phyloP scores from a whole-genome alignment of 2,888 invertebrate species.

The Melinaea marsaeus region DNA sequence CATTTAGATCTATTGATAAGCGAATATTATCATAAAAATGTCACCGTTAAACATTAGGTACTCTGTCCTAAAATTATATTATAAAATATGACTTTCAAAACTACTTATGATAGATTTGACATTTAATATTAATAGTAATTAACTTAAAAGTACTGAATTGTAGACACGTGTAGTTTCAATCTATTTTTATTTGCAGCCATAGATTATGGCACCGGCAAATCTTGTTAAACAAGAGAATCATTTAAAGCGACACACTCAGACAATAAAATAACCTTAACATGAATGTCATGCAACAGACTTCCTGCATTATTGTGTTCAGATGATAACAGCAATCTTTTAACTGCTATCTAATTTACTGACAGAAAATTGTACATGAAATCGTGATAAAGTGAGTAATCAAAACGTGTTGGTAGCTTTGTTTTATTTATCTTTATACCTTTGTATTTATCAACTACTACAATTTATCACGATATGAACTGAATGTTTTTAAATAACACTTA shows the following conservation, averaged over 20 bases:
- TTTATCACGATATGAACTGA: neutral
- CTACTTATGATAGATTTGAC: conserved; percentile 1
- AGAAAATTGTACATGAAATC: conserved; percentile 12
- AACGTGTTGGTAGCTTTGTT: neutral
- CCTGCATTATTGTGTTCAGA: conserved; percentile 18
- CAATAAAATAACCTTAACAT: conserved; percentile 25
- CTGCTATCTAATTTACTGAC: conserved; percentile 19
- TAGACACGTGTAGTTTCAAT: conserved; percentile 1
- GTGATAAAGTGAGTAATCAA: conserved; percentile 2
- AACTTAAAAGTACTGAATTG: neutral
- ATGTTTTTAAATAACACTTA: neutral
- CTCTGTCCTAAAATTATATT: no score
- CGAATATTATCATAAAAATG: neutral
- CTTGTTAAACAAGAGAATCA: conserved; percentile 13
- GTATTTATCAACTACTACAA: neutral
- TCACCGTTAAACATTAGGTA: neutral
- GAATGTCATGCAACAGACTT: conserved; percentile 46
- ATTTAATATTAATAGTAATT: neutral
- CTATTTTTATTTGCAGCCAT: conserved; percentile 2
- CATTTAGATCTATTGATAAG: no score
- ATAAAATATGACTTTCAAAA: neutral
- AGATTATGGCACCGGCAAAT: conserved; percentile 15
- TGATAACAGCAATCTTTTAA: conserved; percentile 31
- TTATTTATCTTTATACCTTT: conserved; percentile 1
- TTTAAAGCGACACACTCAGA: conserved; percentile 4